These are phyloP conservation scores for Brassicogethes aeneus DNA, from an alignment of 2,888 invertebrate genomes.

Conservation along the genomic window DNA sequence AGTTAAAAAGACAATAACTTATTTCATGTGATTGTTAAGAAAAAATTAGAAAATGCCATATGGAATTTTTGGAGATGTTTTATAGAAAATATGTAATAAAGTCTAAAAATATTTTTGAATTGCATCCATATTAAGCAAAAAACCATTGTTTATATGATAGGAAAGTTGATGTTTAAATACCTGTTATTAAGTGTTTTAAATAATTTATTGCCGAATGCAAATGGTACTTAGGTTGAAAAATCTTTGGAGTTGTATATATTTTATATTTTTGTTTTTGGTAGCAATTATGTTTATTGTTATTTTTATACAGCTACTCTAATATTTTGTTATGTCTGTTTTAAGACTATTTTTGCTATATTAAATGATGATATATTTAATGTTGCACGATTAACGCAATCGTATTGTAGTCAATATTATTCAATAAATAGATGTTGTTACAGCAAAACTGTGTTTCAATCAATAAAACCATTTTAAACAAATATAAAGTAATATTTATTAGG, in stretches of 20 bases:
- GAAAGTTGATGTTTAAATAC: constrained; percentile 2
- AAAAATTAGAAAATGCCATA: constrained; percentile 1
- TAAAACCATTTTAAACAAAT: constrained; percentile 1
- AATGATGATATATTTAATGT: constrained; percentile 5
- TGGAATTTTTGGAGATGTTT: background rate
- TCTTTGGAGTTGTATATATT: constrained; percentile 1
- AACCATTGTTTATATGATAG: constrained; percentile 4
- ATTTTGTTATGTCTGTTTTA: constrained; percentile 12
- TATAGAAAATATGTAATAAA: background rate
- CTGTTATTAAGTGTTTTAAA: background rate
- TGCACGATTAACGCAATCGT: constrained; percentile 12
- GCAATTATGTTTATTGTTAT: constrained; percentile 3
- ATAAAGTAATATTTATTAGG: constrained; percentile 5
- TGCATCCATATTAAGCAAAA: constrained; percentile 1
- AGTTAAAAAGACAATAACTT: constrained; percentile 20
- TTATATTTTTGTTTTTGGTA: background rate
- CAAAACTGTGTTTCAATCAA: constrained; percentile 4
- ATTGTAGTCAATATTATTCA: constrained; percentile 21
- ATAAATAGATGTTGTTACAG: constrained; percentile 20
- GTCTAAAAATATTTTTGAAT: background rate
- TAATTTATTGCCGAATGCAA: background rate
- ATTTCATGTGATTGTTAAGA: constrained; percentile 10
- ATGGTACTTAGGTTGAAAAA: constrained; percentile 2
- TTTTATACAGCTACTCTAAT: constrained; percentile 1
- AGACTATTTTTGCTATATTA: constrained; percentile 14